A percentile compares a stretch with the other conserved stretches of the same genome.
Conservation (phyloP, 2,113 vertebrate species). For the Gadus chalcogrammus region DNA sequence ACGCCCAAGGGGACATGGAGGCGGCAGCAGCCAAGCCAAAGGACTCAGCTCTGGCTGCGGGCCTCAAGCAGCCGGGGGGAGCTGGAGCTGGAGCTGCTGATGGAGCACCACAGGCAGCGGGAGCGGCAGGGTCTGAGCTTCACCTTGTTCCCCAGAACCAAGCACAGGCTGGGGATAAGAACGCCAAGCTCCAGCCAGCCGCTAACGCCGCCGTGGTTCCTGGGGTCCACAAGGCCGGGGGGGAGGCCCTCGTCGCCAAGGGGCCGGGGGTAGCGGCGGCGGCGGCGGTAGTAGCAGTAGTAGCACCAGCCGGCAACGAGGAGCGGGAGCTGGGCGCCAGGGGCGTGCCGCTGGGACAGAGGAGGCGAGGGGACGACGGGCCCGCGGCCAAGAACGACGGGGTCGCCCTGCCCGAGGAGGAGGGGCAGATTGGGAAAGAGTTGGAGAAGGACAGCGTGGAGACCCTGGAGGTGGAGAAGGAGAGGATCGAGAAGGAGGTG, state of each 20-base stretch:
- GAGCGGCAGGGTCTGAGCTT: slow-evolving; percentile 14
- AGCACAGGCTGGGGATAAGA: slow-evolving; percentile 20
- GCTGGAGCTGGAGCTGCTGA: background rate
- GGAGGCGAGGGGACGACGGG: background rate
- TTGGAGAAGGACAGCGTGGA: too few species aligned
- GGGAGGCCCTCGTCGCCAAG: too few species aligned
- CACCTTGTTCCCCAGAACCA: slow-evolving; percentile 28
- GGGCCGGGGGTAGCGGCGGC: background rate
- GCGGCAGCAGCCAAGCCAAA: slow-evolving; percentile 52
- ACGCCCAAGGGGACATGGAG: slow-evolving; percentile 37
- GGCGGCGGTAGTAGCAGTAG: background rate
- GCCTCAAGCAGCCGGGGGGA: background rate
- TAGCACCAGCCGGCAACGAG: slow-evolving; percentile 24
- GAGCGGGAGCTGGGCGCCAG: slow-evolving; percentile 51
- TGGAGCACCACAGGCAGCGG: slow-evolving; percentile 28
- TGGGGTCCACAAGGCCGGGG: too few species aligned
- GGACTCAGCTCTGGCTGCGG: slow-evolving; percentile 32
- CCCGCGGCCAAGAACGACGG: slow-evolving; percentile 23
- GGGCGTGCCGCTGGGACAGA: slow-evolving; percentile 63
- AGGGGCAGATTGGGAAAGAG: too few species aligned
- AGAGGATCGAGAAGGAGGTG: background rate
- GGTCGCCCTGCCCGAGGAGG: too few species aligned
- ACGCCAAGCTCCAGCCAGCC: background rate
- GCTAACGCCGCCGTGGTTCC: slow-evolving; percentile 18
- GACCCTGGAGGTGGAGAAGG: background rate